Base-by-base conservation (phyloP, 2,888 invertebrate genomes). In the Euzetes globulus region DNA sequence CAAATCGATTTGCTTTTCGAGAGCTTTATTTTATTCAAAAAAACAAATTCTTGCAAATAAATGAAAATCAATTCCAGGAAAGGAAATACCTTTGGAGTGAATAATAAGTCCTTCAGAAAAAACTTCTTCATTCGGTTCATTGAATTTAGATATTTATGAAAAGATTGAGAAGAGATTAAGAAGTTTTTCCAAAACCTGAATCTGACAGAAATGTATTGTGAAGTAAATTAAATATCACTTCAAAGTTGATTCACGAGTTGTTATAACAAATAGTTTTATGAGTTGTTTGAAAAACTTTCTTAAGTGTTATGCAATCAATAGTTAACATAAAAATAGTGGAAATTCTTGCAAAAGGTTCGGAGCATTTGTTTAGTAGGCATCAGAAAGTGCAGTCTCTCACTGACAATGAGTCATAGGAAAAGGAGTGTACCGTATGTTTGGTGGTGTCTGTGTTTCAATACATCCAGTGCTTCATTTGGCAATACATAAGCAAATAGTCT, bases 401-500 rank as follows among this genome's bases (percentile, higher is more conserved):
- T 58, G 27, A 29, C 7, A 9, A 22, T 65, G 65, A 65, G 65
- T 65, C 65, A 65, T 65, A 37, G 65, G 65, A 65, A 65, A 65
- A 65, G 65, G 65, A 65, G 65, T 65, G 65, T 58, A 58, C 58
- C 58, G 13, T 58, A 29, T 58, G 58, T 58, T 58, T 58, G 58
- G 27, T 17, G n/a, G 15, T 58, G 58, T 25, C 19, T 19, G 58
- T 27, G 58, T 58, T 2, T 50, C 4, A 19, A n/a, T 50, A 50
- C 7, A n/a, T 50, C n/a, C 50, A 50, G 41, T 41, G 41, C 11
- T 41, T 41, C 41, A 41, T 5, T 41, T 50, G n/a, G 55, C 7
- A 29, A 63, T n/a, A 33, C 63, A 63, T 63, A 27, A 63, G 33
- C 63, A 3, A 58, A 27, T 27, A 7, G 58, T 52, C 58, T 58